Percentiles rank a stretch among this genome's conserved stretches.
Conservation (phyloP, 1,140 invertebrate genomes). For the Trichonephila inaurata region DNA sequence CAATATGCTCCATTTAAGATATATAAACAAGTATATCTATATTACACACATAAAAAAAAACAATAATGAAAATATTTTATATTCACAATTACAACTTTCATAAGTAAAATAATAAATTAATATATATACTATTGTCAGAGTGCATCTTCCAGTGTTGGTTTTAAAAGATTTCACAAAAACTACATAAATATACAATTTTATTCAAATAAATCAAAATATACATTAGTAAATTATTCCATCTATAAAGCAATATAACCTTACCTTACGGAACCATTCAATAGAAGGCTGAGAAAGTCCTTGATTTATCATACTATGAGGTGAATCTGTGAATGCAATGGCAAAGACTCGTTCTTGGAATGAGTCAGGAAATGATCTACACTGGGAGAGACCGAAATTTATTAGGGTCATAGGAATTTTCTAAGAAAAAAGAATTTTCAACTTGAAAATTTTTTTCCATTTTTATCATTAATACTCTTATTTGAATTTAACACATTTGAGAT, state of each 20-base stretch:
- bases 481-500: background rate
- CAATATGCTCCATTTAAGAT: too few relatives aligned
- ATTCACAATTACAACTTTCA: too few relatives aligned
- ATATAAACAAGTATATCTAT: too few relatives aligned
- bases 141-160: too few relatives aligned
- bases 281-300: slow-evolving; percentile 62
- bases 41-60: too few relatives aligned
- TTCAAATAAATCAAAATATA: background rate
- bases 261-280: slow-evolving; percentile 64
- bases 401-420: background rate
- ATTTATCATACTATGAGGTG: slow-evolving; percentile 80
- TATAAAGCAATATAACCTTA: background rate
- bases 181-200: background rate
- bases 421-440: background rate
- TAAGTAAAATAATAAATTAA: too few relatives aligned
- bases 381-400: slow-evolving; percentile 20
- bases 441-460: background rate
- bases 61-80: too few relatives aligned
- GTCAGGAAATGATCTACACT: slow-evolving; percentile 79
- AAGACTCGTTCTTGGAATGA: slow-evolving; percentile 80
- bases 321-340: slow-evolving; percentile 82
- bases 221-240: background rate
- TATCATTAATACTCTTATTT: background rate
- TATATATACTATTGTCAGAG: too few relatives aligned
- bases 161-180: too few relatives aligned